Conservation (phyloP, 2,888 invertebrate species). For the Cheilosia pagana region DNA sequence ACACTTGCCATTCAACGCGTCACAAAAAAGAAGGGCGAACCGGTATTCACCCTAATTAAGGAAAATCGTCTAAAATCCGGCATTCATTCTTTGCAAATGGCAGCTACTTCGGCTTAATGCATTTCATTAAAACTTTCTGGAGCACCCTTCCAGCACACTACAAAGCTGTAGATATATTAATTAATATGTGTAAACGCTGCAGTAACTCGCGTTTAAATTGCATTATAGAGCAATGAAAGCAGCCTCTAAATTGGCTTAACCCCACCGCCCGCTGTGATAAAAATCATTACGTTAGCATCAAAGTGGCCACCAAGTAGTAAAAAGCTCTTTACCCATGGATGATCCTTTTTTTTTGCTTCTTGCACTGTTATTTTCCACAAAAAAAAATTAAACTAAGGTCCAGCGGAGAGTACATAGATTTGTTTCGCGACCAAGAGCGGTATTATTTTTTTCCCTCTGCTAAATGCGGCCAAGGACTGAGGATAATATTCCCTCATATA, state of each 20-base stretch:
- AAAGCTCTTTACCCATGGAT: constrained; percentile 41
- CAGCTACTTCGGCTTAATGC: constrained; percentile 34
- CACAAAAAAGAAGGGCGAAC: background rate
- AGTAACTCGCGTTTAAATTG: constrained; percentile 26
- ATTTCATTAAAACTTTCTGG: constrained; percentile 57
- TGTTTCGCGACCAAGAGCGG: constrained; percentile 39
- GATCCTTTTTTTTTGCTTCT: constrained; percentile 26
- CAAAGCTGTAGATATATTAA: background rate
- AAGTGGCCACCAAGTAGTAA: constrained; percentile 66
- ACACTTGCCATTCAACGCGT: no score
- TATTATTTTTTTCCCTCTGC: constrained; percentile 15
- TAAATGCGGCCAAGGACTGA: constrained; percentile 52
- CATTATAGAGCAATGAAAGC: constrained; percentile 6
- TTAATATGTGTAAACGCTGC: constrained; percentile 6
- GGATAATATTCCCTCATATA: constrained; percentile 65
- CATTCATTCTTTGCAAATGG: constrained; percentile 4
- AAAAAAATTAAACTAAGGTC: constrained; percentile 20
- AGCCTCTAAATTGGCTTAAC: constrained; percentile 4
- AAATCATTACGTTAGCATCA: constrained; percentile 68
- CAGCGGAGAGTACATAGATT: constrained; percentile 29
- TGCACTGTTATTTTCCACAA: background rate
- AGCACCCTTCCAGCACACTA: background rate
- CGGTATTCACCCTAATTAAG: constrained; percentile 11
- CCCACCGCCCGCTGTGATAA: constrained; percentile 18
- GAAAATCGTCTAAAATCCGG: background rate